Evolutionary conservation across 2,888 invertebrate genomes (phyloP), one percentile per base, ranked within the genome.

Genomic region (Tachina lurida): DNA sequence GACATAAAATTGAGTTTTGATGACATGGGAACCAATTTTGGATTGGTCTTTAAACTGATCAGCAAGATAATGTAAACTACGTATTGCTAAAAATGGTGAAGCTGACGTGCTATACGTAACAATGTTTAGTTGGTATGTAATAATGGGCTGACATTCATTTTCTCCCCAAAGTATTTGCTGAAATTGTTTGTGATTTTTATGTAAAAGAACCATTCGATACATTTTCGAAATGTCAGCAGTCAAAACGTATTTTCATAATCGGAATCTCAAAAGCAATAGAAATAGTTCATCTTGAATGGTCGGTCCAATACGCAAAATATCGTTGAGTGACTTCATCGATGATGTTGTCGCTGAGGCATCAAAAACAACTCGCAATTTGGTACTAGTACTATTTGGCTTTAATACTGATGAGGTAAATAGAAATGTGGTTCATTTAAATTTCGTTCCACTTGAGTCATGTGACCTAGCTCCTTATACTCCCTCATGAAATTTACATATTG

Each of bases 161-260:
- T 81, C 77, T 41, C 87, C 74, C 87, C 87, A 88, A 12, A 88
- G 41, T 43, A 88, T 87, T 12, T 87, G 68, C 60, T 87, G 86
- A 47, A 65, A 87, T 12, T 39, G 52, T 7, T 86, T 80, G 62
- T 87, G 83, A 13, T 31, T 17, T 41, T 56, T 65, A 58, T 85
- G 54, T 9, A 87, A 41, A 10, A 83, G n/a, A n/a, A 87, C 80
- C 62, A 87, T 86, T 10, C 87, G 22, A 58, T 87, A 87, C 88
- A 87, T 87, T 47, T 88, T 87, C 2, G 65, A 60, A 10, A 87
- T 87, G 52, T 86, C 88, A 8, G 83, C 87, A n/a, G 86, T 83
- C 10, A 84, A 15, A 10, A 68, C 84, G 45, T 74, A 85, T 22
- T 79, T 76, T 71, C 67, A 39, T 9, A 87, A 9, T 31, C 77